Evolutionary conservation across 2,113 vertebrate genomes (phyloP), one percentile per base, ranked within the genome.

Genomic region (Toxotes chatareus): DNA sequence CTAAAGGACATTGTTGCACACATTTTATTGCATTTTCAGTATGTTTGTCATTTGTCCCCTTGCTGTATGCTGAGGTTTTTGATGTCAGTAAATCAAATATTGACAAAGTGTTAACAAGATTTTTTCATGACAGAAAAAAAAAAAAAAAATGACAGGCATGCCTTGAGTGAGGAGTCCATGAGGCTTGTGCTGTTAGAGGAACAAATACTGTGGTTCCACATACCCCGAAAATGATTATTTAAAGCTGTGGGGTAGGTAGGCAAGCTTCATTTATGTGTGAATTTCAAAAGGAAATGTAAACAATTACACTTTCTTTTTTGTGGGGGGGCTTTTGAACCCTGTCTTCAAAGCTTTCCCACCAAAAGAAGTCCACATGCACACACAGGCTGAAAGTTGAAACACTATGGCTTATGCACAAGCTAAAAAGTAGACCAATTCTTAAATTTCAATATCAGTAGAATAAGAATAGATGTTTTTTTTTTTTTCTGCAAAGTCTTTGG

Each of bases 231-330:
- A 42, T n/a, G 4, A 49, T 44, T 1, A 71, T 64, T 73, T 76
- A 70, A 85, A 74, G 40, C 10, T 21, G 42, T 44, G 27, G 27
- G 27, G 27, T 27, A 27, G 27, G 44, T 21, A 42, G 38, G 2
- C 55, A 67, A 42, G 53, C 8, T 16, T 19, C 7, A 19, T 14
- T n/a, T 63, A 74, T 38, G 31, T 47, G 53, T 36, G 66, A 53
- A 83, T 75, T 70, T 72, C 42, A 23, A 9, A 16, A 59, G 56
- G 34, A 49, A 71, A 73, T 67, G 17, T 47, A 59, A 84, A 80
- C 55, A 77, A 80, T 80, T 87, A 62, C 32, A 59, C 19, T 40
- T n/a, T 27, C 53, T 86, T 86, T 80, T 40, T 71, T 78, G 76
- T 73, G 38, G 3, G 42, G 4, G 17, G 4, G 40, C 64, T 62